Conservation (phyloP, 2,888 invertebrate genomes). For the Cyclophora albipunctata region DNA sequence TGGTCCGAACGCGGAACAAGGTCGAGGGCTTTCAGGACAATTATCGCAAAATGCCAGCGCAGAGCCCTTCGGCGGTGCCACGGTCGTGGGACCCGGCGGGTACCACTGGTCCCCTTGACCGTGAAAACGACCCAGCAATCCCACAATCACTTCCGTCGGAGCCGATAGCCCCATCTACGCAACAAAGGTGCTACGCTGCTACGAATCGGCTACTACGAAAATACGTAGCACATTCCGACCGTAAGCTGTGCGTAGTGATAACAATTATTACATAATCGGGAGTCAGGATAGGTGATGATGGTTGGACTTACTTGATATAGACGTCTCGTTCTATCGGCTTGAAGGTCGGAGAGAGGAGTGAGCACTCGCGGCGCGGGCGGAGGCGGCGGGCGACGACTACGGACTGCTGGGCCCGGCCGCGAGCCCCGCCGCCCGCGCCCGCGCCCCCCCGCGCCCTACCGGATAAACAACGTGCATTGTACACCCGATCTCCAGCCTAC, state of each 20-base stretch:
- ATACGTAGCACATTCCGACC: slow-evolving; percentile 15
- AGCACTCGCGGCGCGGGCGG: slow-evolving; percentile 55
- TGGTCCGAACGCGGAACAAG: slow-evolving; percentile 34
- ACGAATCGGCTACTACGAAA: slow-evolving; percentile 26
- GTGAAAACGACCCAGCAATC: slow-evolving; percentile 36
- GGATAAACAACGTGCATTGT: slow-evolving; percentile 75
- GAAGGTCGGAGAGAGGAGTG: slow-evolving; percentile 63
- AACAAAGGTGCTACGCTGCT: slow-evolving; percentile 26
- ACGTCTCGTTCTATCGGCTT: slow-evolving; percentile 67
- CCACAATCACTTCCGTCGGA: slow-evolving; percentile 17
- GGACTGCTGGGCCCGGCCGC: slow-evolving; percentile 66
- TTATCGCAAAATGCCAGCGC: slow-evolving; percentile 46
- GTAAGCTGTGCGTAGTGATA: slow-evolving; percentile 15
- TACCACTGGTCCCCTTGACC: slow-evolving; percentile 47
- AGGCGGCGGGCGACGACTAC: slow-evolving; percentile 53
- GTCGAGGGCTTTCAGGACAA: slow-evolving; percentile 48
- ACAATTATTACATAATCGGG: slow-evolving; percentile 8
- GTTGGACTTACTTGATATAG: slow-evolving; percentile 59
- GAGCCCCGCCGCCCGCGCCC: slow-evolving; percentile 47
- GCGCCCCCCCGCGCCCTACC: slow-evolving; percentile 49
- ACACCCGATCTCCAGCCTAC: slow-evolving; percentile 63
- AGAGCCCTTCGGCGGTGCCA: slow-evolving; percentile 9
- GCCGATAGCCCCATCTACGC: slow-evolving; percentile 13
- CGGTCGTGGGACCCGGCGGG: slow-evolving; percentile 28
- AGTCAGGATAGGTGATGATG: slow-evolving; percentile 15